These are phyloP conservation scores for Philopedon plagiatum DNA, from an alignment of 2,888 invertebrate species.

Conservation along the genomic window DNA sequence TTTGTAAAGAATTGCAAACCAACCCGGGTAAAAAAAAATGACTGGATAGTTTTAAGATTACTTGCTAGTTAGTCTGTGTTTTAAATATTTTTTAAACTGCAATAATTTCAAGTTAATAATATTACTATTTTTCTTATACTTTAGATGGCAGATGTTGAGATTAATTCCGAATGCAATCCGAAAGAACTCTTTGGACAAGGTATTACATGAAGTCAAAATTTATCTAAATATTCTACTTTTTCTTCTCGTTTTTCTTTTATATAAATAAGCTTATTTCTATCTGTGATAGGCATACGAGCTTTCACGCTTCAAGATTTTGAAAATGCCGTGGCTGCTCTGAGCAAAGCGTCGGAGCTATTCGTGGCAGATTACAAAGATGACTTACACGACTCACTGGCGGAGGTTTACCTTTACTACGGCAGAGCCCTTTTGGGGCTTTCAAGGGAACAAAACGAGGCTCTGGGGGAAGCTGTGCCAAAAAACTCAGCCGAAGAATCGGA, in stretches of 20 bases:
- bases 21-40: too few species aligned
- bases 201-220: neutral
- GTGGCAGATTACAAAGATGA: constrained; percentile 86
- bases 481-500: constrained; percentile 69
- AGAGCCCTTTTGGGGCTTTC: constrained; percentile 84
- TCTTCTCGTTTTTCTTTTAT: too few species aligned
- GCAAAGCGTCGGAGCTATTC: constrained; percentile 80
- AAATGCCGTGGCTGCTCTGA: constrained; percentile 81
- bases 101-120: too few species aligned
- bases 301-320: constrained; percentile 83
- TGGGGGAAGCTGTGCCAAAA: constrained; percentile 81
- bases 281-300: constrained; percentile 76
- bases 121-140: neutral
- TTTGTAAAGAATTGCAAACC: too few species aligned
- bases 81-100: too few species aligned
- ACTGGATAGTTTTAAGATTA: too few species aligned
- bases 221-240: too few species aligned
- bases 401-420: constrained; percentile 89
- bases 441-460: constrained; percentile 87
- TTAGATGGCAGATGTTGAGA: constrained; percentile 75
- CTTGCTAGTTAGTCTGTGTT: too few species aligned
- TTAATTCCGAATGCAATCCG: too few species aligned
- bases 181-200: constrained; percentile 80
- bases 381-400: constrained; percentile 87
- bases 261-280: too few species aligned